Percentiles rank a stretch among this genome's conserved stretches.
phyloP scores from a whole-genome alignment of 2,113 vertebrate species.

The Dromas ardeola region DNA sequence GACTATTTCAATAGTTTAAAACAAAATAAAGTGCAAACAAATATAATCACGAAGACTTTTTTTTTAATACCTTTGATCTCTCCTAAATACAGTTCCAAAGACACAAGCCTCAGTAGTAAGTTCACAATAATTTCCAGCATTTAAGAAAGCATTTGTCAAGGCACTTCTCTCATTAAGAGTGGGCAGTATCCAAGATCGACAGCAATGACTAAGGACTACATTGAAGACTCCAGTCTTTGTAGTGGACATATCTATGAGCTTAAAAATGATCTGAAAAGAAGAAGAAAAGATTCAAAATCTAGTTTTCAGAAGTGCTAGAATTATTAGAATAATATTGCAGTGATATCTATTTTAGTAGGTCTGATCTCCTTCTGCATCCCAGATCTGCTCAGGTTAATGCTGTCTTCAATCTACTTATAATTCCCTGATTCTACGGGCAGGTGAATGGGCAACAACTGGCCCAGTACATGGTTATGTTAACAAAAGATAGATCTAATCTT shows the following conservation, averaged over 20 bases:
- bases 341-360: not conserved
- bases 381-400: not conserved
- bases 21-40: not conserved
- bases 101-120: conserved; percentile 87
- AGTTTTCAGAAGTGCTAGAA: not conserved
- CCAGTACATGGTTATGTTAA: not conserved
- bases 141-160: conserved; percentile 64
- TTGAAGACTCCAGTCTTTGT: conserved; percentile 90
- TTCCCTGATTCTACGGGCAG: not conserved
- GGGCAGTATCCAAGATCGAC: conserved; percentile 82
- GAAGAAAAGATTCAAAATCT: not conserved
- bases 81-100: conserved; percentile 90
- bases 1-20: not conserved
- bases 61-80: conserved; percentile 86
- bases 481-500: not conserved
- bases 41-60: not conserved
- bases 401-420: not conserved
- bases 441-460: not conserved
- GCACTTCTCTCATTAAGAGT: not conserved
- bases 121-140: conserved; percentile 79
- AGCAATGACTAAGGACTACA: conserved; percentile 85
- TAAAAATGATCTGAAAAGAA: conserved; percentile 79
- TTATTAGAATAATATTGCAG: not conserved
- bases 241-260: conserved; percentile 87
- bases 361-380: not conserved